Evolutionary conservation across 1,140 invertebrate species (phyloP).

Genomic region (Rhagoletis pomonella): DNA sequence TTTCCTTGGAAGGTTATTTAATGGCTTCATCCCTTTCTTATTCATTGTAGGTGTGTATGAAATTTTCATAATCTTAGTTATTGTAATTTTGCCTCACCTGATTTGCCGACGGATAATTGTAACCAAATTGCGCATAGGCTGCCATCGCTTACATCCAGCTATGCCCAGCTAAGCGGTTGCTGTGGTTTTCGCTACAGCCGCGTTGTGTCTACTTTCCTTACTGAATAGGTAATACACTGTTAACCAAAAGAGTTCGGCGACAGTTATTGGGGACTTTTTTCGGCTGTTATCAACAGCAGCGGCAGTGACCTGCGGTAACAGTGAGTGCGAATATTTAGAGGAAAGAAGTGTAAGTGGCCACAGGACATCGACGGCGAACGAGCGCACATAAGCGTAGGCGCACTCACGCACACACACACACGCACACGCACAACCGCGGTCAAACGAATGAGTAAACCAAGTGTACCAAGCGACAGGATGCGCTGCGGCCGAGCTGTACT

Average conservation of each 20-base stretch:
- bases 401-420: background rate
- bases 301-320: background rate
- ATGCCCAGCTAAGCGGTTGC: background rate
- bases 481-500: background rate
- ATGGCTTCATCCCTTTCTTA: no score
- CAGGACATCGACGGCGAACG: conserved; percentile 50
- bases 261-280: background rate
- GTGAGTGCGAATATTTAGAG: background rate
- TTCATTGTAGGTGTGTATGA: no score
- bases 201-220: background rate
- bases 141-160: conserved; percentile 60
- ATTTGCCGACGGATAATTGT: conserved; percentile 72
- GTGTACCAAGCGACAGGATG: conserved; percentile 2
- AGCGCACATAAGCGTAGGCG: no score
- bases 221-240: background rate
- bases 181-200: background rate
- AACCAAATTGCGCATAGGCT: conserved; percentile 74
- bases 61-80: no score
- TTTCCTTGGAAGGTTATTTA: no score
- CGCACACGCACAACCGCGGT: background rate
- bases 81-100: conserved; percentile 62
- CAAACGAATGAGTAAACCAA: background rate
- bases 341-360: conserved; percentile 54
- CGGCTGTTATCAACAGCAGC: background rate
- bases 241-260: background rate